Base-by-base conservation (phyloP, 2,888 invertebrate species). In the Ormia ochracea region DNA sequence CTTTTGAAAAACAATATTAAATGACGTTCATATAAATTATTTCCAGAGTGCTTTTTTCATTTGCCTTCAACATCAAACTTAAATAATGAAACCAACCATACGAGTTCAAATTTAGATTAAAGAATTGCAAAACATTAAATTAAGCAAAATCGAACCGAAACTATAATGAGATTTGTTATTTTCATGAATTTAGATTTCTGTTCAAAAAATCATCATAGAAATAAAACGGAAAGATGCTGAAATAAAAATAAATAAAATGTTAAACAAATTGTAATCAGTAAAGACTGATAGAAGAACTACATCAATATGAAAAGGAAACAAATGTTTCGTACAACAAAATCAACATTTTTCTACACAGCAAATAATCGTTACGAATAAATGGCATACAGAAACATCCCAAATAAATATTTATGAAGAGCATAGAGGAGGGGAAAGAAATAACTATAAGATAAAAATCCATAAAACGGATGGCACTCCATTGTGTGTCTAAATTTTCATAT, bases 401-500 rank as follows among this genome's bases (percentile, higher is more conserved):
- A 63, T 50, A 66, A 58, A 50, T 66, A 21, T 66, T 74, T 58
- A 50, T 58, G 41, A 19, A 45, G 14, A 23, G 28, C 10, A 26
- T n/a, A n/a, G n/a, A n/a, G n/a, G 31, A 54, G 43, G 14, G 2
- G 19, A 14, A 41, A 14, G 31, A 14, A 28, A 36, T 19, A 50
- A 66, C 43, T 48, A 33, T 52, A 38, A 56, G 48, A 73, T 33
- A 78, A 43, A 74, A 61, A 65, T 74, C 50, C 69, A 63, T 63
- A 78, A 56, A 78, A 61, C 66, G 41, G 56, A 69, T 79, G 74
- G 65, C 69, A 59, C 58, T 69, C 65, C 58, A 77, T 77, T 70
- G 41, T 65, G 33, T 68, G 12, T 21, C 4, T 33, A 17, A 54
- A 43, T 56, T 36, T 56, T 21, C 28, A 41, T 58, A 66, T 6